Evolutionary conservation across 2,888 invertebrate genomes (phyloP).

Genomic region (Xestia xanthographa): DNA sequence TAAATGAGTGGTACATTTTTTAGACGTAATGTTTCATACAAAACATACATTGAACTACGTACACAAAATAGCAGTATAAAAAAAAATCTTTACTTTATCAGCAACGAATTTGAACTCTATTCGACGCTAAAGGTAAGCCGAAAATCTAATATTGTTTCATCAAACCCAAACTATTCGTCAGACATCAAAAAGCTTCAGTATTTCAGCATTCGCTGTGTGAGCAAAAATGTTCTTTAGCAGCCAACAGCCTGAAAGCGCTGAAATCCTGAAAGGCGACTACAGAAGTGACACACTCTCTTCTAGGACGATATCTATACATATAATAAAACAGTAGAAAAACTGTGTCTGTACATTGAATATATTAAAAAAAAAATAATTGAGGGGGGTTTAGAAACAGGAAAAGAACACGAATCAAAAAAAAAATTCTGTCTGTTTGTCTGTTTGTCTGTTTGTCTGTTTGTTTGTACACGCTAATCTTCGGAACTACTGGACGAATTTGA

Average conservation of each 20-base stretch:
- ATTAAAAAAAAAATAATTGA: too few species aligned
- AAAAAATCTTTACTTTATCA: neutral
- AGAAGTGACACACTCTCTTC: conserved; percentile 27
- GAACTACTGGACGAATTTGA: too few species aligned
- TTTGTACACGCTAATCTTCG: too few species aligned
- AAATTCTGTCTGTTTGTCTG: too few species aligned
- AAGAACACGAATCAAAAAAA: too few species aligned
- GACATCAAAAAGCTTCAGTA: conserved; percentile 25
- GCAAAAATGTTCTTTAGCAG: conserved; percentile 33
- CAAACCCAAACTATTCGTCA: conserved; percentile 26
- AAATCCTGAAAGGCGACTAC: conserved; percentile 49
- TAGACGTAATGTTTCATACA: too few species aligned
- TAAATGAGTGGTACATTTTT: too few species aligned
- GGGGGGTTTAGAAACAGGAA: too few species aligned
- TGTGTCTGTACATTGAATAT: too few species aligned
- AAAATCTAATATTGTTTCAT: conserved; percentile 25
- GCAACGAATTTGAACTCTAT: neutral
- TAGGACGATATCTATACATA: too few species aligned
- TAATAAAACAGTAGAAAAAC: too few species aligned
- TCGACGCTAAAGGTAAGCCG: neutral
- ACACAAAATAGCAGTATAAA: neutral
- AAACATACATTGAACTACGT: neutral
- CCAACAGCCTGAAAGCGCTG: conserved; percentile 51
- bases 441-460: too few species aligned
- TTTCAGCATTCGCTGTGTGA: conserved; percentile 9